Conservation (phyloP, 2,888 invertebrate genomes). For the Dromius quadrimaculatus region DNA sequence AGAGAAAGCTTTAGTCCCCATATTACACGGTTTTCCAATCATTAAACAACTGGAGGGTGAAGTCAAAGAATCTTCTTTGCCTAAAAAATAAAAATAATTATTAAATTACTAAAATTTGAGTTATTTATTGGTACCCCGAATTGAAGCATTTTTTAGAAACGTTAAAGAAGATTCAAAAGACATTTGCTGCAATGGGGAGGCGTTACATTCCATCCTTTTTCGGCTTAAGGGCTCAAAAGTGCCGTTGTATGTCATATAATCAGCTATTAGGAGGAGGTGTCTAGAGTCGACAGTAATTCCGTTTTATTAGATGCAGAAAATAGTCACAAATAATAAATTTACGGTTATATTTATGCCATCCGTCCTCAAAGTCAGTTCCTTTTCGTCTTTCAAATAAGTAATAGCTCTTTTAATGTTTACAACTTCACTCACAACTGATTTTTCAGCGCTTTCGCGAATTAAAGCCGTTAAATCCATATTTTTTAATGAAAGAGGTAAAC, state of each 20-base stretch:
- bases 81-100: constrained; percentile 65
- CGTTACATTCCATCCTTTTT: constrained; percentile 88
- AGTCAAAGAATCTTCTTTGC: constrained; percentile 79
- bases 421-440: constrained; percentile 83
- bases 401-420: constrained; percentile 87
- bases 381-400: constrained; percentile 76
- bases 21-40: constrained; percentile 84
- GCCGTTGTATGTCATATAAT: constrained; percentile 98
- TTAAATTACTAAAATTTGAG: constrained; percentile 17
- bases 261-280: constrained; percentile 92
- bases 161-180: constrained; percentile 94
- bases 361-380: constrained; percentile 81
- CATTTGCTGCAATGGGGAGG: constrained; percentile 97
- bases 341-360: constrained; percentile 94
- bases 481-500: constrained; percentile 71
- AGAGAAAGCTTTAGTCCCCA: constrained; percentile 85
- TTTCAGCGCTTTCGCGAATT: constrained; percentile 76
- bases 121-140: constrained; percentile 69
- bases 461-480: constrained; percentile 83
- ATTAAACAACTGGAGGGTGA: constrained; percentile 91
- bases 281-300: constrained; percentile 95
- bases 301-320: constrained; percentile 46
- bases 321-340: constrained; percentile 56
- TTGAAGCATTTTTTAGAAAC: constrained; percentile 80
- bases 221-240: constrained; percentile 90